These are phyloP conservation scores for Euclidia mi DNA, from an alignment of 2,888 invertebrate species.

Conservation along the genomic window DNA sequence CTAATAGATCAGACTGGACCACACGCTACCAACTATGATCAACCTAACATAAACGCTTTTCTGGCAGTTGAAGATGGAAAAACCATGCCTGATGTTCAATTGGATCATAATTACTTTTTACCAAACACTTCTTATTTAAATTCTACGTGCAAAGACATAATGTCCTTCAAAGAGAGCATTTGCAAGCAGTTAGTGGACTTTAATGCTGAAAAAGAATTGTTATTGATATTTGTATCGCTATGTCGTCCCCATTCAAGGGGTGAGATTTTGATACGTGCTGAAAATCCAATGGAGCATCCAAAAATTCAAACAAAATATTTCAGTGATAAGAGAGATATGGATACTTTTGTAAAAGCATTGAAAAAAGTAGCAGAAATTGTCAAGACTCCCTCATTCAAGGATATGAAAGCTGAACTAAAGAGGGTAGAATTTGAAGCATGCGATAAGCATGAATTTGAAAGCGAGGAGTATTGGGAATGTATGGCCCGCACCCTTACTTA, in stretches of 20 bases:
- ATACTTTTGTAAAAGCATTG: conserved; percentile 72
- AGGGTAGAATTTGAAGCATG: conserved; percentile 76
- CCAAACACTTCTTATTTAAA: conserved; percentile 76
- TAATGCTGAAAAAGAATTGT: conserved; percentile 76
- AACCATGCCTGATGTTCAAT: conserved; percentile 79
- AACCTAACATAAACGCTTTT: conserved; percentile 83
- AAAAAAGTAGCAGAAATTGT: conserved; percentile 75
- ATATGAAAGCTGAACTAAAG: conserved; percentile 71
- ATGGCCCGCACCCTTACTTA: conserved; percentile 81
- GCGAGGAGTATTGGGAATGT: conserved; percentile 82
- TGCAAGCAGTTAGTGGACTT: conserved; percentile 77
- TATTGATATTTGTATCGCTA: conserved; percentile 78
- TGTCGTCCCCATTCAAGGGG: conserved; percentile 81
- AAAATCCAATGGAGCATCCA: conserved; percentile 72
- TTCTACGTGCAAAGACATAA: conserved; percentile 70
- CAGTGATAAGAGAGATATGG: conserved; percentile 75
- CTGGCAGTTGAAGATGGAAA: conserved; percentile 72
- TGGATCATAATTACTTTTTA: conserved; percentile 83
- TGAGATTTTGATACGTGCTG: conserved; percentile 70
- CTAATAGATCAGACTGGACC: conserved; percentile 81
- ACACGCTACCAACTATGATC: conserved; percentile 79
- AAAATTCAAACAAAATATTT: conserved; percentile 81
- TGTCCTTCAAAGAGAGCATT: conserved; percentile 74
- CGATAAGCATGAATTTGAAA: conserved; percentile 69
- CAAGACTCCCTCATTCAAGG: conserved; percentile 72